Percentiles rank a stretch among this genome's conserved stretches.
phyloP scores from a whole-genome alignment of 2,888 invertebrate species.

The Cosmia trapezina region DNA sequence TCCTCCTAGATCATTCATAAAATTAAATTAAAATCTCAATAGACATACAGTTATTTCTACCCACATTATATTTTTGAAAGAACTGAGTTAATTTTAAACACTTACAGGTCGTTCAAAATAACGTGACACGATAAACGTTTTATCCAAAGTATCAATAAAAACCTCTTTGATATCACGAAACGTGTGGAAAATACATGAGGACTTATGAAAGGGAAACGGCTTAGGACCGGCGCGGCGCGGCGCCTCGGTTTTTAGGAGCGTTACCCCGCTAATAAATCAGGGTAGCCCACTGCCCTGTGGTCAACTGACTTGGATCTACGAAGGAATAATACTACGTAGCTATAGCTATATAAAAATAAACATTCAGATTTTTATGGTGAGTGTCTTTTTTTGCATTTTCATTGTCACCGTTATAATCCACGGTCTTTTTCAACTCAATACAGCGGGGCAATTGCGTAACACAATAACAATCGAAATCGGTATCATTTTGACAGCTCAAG shows the following conservation, averaged over 20 bases:
- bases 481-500: too few species aligned
- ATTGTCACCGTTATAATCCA: not conserved
- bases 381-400: constrained; percentile 8
- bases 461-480: too few species aligned
- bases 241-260: constrained; percentile 78
- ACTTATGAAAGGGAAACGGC: constrained; percentile 72
- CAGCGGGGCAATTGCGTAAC: too few species aligned
- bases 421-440: not conserved
- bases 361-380: not conserved
- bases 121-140: constrained; percentile 35
- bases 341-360: not conserved
- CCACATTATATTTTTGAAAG: not conserved
- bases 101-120: not conserved
- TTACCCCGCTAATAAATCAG: constrained; percentile 79
- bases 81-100: constrained; percentile 18
- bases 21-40: not conserved
- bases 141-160: constrained; percentile 64
- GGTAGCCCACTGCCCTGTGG: constrained; percentile 71
- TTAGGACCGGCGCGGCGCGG: constrained; percentile 67
- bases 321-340: constrained; percentile 21
- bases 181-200: constrained; percentile 68
- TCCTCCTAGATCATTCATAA: not conserved
- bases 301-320: constrained; percentile 55
- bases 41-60: not conserved
- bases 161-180: constrained; percentile 69